These are phyloP conservation scores for Halisarca cf. caerulea DNA, from an alignment of 37 sponge, comb jelly and placozoan genomes.

Conservation along the genomic window DNA sequence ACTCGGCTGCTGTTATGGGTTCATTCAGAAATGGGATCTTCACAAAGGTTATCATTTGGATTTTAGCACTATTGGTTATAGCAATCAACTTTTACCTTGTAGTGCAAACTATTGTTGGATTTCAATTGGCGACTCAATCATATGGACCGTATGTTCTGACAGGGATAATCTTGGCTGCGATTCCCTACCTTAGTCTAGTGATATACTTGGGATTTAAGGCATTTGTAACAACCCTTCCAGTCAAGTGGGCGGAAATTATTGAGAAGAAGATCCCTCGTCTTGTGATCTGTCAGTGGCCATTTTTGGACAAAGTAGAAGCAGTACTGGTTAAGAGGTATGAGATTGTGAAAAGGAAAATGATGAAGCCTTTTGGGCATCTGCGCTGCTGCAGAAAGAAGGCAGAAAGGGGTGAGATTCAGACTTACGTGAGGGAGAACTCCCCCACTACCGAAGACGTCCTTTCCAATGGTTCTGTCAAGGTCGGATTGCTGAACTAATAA, in stretches of 20 bases:
- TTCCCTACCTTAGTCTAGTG: conserved; percentile 36
- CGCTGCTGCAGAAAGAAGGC: too few relatives aligned
- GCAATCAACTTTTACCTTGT: conserved; percentile 76
- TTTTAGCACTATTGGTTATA: conserved; percentile 56
- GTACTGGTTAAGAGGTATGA: background rate
- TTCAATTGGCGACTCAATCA: background rate
- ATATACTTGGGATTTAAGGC: conserved; percentile 44
- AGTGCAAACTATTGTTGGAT: conserved; percentile 8
- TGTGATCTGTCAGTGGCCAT: conserved; percentile 30
- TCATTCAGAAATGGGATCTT: conserved; percentile 62
- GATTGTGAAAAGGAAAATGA: background rate
- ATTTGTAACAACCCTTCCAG: conserved; percentile 32
- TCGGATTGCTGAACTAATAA: too few relatives aligned
- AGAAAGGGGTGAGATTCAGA: too few relatives aligned
- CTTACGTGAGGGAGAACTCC: too few relatives aligned
- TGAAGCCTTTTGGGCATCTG: too few relatives aligned
- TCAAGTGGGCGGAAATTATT: background rate
- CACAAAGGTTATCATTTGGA: conserved; percentile 51
- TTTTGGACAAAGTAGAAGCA: background rate
- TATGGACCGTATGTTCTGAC: conserved; percentile 9
- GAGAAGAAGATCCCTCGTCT: conserved; percentile 3
- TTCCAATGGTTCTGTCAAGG: too few relatives aligned
- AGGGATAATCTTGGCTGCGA: background rate
- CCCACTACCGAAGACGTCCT: too few relatives aligned
- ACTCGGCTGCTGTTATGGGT: conserved; percentile 66